Evolutionary conservation across 2,888 invertebrate species (phyloP), one percentile per base, ranked within the genome.

Genomic region (Limnephilus marmoratus): DNA sequence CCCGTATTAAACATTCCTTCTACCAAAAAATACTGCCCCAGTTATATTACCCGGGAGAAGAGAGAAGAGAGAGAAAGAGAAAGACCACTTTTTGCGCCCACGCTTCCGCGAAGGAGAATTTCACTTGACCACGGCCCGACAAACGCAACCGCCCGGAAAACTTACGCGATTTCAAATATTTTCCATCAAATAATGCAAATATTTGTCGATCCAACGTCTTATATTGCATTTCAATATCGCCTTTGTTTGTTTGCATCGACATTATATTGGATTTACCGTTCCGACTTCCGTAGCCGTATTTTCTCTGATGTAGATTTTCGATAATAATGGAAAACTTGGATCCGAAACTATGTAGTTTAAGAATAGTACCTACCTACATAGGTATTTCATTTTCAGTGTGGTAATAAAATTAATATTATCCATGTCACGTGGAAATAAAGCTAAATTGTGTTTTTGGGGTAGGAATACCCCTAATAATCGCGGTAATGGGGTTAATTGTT

Each of bases 1-100:
- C 96, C 96, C 96, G 96, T 96, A 96, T 96, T 96, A 96, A 96
- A 96, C 96, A 96, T 96, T 96, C 96, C 96, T 96, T 96, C 96
- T 96, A 96, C 96, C 93, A 92, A 96, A 93, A 94, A 96, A 96
- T 96, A 96, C 96, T 96, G 81, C 90, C 49, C 83, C 89, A 90
- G 68, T 91, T 68, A 49, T 89, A 87, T 68, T 83, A 81, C 41
- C 37, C 81, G 90, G 87, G 49, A 85, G 82, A 91, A 41, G 41
- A 1, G 45, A 12, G 45, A 24, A 24, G 9, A 7, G 24, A 68
- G 68, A n/a, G 53, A 24, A 18, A 24, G 53, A 89, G 85, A 91
- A 86, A 86, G 81, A 34, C 53, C 49, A 53, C 45, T 91, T 87
- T 29, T 87, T 91, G 12, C 81, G 18, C 81, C 37, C 81, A 68